Conservation (phyloP, 2,113 vertebrate genomes). For the Poeciliopsis turrubarensis region DNA sequence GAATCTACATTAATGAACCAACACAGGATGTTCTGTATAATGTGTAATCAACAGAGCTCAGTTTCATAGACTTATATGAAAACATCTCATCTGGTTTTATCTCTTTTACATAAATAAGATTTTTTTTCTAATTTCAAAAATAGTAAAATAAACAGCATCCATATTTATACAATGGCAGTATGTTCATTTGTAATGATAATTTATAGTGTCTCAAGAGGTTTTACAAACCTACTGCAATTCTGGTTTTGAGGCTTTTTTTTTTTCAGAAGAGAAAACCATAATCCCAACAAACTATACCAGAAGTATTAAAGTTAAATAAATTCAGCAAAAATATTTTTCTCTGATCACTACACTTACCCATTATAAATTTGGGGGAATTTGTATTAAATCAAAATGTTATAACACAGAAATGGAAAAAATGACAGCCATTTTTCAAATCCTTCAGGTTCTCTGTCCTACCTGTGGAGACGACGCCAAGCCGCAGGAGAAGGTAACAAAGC, state of each 20-base stretch:
- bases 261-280: neutral
- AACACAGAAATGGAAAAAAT: neutral
- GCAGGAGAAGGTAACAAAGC: slow-evolving; percentile 16
- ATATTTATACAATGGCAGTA: neutral
- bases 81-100: neutral
- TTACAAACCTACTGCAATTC: neutral
- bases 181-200: neutral
- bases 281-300: neutral
- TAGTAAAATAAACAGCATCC: neutral
- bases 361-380: neutral
- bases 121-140: neutral
- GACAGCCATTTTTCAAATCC: neutral
- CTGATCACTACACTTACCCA: neutral
- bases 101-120: neutral
- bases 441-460: slow-evolving; percentile 58
- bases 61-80: neutral
- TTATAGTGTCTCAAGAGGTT: neutral
- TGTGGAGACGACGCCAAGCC: slow-evolving; percentile 34
- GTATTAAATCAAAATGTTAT: neutral
- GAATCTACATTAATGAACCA: too few species aligned
- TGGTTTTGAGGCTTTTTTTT: neutral
- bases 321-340: neutral
- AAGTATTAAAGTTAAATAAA: too few species aligned
- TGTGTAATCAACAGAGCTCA: neutral
- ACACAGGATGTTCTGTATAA: too few species aligned